Evolutionary conservation across 2,113 vertebrate species (phyloP).

Genomic region (Prolemur simus): DNA sequence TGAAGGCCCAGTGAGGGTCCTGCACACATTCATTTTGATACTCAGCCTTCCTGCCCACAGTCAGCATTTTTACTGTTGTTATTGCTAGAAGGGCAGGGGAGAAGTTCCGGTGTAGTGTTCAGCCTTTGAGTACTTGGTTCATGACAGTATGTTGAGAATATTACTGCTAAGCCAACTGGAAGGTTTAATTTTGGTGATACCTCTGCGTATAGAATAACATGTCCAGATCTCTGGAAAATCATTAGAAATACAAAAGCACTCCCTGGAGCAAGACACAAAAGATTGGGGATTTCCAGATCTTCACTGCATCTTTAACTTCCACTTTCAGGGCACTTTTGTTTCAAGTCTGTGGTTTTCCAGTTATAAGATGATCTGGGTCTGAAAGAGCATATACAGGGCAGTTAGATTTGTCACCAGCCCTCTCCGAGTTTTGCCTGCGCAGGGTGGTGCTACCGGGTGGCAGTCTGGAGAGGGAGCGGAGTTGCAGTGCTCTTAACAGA

Average conservation of each 20-base stretch:
- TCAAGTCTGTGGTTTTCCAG: neutral
- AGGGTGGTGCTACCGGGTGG: rapidly evolving
- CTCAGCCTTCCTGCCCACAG: rapidly evolving
- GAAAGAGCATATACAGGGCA: neutral
- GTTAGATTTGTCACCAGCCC: neutral
- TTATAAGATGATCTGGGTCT: neutral
- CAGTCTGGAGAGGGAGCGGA: neutral
- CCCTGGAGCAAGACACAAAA: neutral
- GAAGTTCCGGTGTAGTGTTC: neutral
- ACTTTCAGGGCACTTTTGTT: neutral
- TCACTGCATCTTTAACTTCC: neutral
- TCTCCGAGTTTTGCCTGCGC: too few species aligned
- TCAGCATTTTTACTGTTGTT: neutral
- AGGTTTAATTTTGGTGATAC: neutral
- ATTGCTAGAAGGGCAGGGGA: neutral
- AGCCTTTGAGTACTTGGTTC: neutral
- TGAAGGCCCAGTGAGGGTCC: neutral
- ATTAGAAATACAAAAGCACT: neutral
- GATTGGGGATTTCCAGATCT: neutral
- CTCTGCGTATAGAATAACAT: neutral
- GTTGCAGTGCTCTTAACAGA: neutral
- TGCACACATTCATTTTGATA: neutral
- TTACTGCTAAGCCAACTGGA: neutral
- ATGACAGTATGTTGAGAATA: neutral
- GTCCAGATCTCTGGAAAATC: neutral